Evolutionary conservation across 2,113 vertebrate species (phyloP).

Genomic region (Notarius quadriscutis): DNA sequence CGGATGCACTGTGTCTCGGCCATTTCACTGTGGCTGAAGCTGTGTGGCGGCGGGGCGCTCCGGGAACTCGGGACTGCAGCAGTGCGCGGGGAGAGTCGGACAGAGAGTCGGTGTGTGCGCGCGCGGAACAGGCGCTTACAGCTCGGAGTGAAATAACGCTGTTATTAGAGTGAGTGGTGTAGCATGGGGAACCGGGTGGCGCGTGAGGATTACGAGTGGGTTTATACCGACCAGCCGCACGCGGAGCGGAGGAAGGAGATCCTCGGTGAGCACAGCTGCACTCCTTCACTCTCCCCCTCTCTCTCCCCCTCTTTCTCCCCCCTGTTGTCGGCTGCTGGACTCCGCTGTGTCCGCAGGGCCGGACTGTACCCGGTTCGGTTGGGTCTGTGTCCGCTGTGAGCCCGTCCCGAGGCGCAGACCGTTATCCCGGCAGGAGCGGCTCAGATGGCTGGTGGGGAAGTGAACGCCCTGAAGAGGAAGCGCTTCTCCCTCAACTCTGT

Average conservation of each 20-base stretch:
- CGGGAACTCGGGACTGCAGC: no score
- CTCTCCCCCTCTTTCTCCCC: no score
- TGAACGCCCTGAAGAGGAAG: neutral
- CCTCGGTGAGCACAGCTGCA: conserved; percentile 76
- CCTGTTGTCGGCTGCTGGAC: no score
- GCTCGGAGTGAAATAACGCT: no score
- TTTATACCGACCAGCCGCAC: conserved; percentile 93
- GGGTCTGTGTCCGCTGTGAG: no score
- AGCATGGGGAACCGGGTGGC: conserved; percentile 83
- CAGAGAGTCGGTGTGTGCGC: no score
- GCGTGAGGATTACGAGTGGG: conserved; percentile 92
- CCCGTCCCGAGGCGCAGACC: neutral
- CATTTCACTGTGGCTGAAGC: neutral
- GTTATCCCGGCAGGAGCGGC: neutral
- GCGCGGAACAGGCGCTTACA: neutral
- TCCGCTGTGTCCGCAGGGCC: no score
- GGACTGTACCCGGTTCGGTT: no score
- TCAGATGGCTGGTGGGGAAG: neutral
- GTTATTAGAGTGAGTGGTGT: neutral
- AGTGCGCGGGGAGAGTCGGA: no score
- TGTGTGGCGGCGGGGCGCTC: no score
- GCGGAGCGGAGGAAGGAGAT: conserved; percentile 85
- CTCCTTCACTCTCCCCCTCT: no score
- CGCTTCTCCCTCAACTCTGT: neutral
- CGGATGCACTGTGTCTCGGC: neutral